Conservation (phyloP, 2,797 vertebrate species). For the Apodemus agrarius region DNA sequence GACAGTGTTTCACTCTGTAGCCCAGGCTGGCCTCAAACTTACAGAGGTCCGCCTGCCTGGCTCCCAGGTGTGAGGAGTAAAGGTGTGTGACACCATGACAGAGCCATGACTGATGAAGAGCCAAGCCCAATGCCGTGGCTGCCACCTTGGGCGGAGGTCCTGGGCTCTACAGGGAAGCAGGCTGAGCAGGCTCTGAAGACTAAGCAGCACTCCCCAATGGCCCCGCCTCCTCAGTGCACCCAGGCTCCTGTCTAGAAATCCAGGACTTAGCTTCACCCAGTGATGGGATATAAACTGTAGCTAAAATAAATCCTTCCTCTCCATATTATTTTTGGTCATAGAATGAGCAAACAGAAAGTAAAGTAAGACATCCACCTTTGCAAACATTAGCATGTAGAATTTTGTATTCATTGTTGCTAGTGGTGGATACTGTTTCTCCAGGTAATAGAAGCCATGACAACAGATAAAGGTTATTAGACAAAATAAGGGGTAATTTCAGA, state of each 20-base stretch:
- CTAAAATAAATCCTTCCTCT: neutral
- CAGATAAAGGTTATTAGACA: neutral
- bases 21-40: neutral
- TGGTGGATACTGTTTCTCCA: too few relatives aligned
- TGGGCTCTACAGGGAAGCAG: neutral
- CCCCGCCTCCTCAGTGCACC: neutral
- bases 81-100: neutral
- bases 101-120: neutral
- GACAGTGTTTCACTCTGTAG: neutral
- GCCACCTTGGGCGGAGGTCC: neutral
- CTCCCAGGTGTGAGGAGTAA: neutral
- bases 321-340: neutral
- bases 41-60: neutral
- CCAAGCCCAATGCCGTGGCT: neutral
- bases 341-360: neutral
- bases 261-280: too few relatives aligned
- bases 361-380: neutral
- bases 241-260: neutral
- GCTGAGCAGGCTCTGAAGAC: neutral
- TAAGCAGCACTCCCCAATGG: neutral
- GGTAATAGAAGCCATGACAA: neutral
- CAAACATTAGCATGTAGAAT: neutral
- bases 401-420: neutral
- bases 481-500: neutral
- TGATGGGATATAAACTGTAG: neutral